Conservation (phyloP, 2,113 vertebrate species). For the Andinoacara biseriatus region DNA sequence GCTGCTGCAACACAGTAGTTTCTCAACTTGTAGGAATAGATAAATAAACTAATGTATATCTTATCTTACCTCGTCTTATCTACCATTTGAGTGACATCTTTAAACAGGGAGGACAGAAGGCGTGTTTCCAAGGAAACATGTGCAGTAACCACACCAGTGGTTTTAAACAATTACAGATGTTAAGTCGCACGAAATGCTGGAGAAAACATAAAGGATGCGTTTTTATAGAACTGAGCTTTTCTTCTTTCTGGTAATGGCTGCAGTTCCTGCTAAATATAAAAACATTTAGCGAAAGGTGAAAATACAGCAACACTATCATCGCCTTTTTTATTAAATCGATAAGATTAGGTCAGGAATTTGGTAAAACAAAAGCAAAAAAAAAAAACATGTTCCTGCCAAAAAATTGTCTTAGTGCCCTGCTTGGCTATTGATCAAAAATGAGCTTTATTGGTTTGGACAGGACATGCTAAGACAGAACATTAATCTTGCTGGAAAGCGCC, state of each 20-base stretch:
- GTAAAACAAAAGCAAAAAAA: not conserved
- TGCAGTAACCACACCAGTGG: conserved; percentile 16
- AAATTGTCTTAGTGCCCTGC: not conserved
- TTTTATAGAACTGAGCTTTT: not conserved
- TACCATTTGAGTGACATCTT: conserved; percentile 49
- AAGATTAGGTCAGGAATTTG: not conserved
- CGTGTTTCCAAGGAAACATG: conserved; percentile 53
- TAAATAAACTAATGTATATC: not conserved
- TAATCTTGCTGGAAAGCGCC: conserved; percentile 2
- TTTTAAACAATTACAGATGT: not conserved
- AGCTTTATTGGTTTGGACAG: not conserved
- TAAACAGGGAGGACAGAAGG: conserved; percentile 34
- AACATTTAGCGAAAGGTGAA: too few species aligned
- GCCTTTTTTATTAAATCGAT: not conserved
- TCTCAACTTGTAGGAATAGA: not conserved
- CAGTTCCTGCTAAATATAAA: too few species aligned
- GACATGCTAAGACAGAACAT: not conserved
- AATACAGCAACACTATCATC: not conserved
- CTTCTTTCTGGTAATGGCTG: not conserved
- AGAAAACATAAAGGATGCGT: not conserved
- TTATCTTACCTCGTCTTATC: not conserved
- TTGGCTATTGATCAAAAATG: conserved; percentile 2
- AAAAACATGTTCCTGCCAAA: not conserved
- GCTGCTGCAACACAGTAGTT: not conserved
- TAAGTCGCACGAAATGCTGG: not conserved